Base-by-base conservation (phyloP, 1,140 invertebrate species). In the Stratiolaelaps scimitus region DNA sequence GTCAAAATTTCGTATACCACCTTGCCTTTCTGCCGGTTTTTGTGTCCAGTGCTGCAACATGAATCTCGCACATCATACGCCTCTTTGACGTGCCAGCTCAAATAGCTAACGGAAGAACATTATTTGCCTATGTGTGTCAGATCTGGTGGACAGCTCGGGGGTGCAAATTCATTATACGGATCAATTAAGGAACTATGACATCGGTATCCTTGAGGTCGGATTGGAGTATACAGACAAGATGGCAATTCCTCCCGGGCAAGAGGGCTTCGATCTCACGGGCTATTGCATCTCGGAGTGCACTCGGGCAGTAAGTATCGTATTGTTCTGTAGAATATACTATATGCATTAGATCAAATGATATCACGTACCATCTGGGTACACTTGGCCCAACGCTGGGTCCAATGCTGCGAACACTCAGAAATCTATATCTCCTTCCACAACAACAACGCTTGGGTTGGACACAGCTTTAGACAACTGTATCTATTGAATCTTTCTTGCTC, bases 201-300 rank as follows among this genome's bases (percentile, higher is more conserved):
- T 93, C 0, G 93, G 88, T 1, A 88, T 98, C 0, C 91, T 98
- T 77, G 95, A 99, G 78, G 75, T 98, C 1, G 95, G 95, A 0
- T 75, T 97, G 5, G 90, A 97, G 72, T 99, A 99, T 73, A 92
- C 86, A 0, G 89, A 95, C 73, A 97, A 97, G 79, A 97, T 97
- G 89, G 92, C 91, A 0, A 93, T 98, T 65, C 95, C 95, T 0
- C 93, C 91, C 0, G 75, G 78, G 17, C 84, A 88, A 70, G 20
- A 67, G 0, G 67, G 79, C 1, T 98, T 98, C 74, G 75, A 81
- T 0, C 75, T 98, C 4, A 85, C 83, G 40, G 94, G 91, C 13
- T 88, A 93, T 74, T 99, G 95, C 72, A 84, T 91, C 44, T 78
- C 87, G 0, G 88, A 95, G 72, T 98, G 95, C 73, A 98, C 94